These are phyloP conservation scores for Nymphalis polychloros DNA, from an alignment of 2,888 invertebrate species.

Conservation along the genomic window DNA sequence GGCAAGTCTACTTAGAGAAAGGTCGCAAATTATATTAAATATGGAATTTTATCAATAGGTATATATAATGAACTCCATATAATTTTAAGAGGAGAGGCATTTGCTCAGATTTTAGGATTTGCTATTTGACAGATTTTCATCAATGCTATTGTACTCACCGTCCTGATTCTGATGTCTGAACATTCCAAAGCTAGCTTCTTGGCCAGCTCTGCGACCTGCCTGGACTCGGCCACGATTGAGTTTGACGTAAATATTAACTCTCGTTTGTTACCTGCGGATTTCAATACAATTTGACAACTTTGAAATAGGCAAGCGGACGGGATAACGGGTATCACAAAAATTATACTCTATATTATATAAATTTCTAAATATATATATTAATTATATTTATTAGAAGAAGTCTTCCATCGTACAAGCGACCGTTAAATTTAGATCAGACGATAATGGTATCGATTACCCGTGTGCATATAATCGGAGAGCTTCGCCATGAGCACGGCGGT, in stretches of 20 bases:
- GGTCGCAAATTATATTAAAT: too few relatives aligned
- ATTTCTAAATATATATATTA: too few relatives aligned
- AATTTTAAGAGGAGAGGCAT: neutral
- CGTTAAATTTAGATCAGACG: neutral
- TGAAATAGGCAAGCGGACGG: too few relatives aligned
- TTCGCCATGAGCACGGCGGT: constrained; percentile 99
- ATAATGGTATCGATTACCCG: constrained; percentile 46
- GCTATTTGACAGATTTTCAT: neutral
- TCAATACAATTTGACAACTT: neutral
- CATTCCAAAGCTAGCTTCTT: constrained; percentile 98
- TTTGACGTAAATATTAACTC: constrained; percentile 98
- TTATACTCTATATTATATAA: too few relatives aligned
- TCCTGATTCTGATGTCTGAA: constrained; percentile 98
- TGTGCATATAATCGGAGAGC: constrained; percentile 86
- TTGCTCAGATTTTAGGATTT: neutral
- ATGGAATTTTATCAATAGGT: too few relatives aligned
- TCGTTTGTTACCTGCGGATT: constrained; percentile 88
- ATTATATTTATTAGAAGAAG: too few relatives aligned
- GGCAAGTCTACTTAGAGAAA: too few relatives aligned
- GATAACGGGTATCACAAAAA: too few relatives aligned
- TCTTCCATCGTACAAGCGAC: too few relatives aligned
- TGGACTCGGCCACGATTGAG: constrained; percentile 96
- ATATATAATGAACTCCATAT: too few relatives aligned
- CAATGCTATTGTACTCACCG: constrained; percentile 73
- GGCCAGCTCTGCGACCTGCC: constrained; percentile 97